Conservation (phyloP, 2,797 vertebrate species). For the Bufotes viridis region DNA sequence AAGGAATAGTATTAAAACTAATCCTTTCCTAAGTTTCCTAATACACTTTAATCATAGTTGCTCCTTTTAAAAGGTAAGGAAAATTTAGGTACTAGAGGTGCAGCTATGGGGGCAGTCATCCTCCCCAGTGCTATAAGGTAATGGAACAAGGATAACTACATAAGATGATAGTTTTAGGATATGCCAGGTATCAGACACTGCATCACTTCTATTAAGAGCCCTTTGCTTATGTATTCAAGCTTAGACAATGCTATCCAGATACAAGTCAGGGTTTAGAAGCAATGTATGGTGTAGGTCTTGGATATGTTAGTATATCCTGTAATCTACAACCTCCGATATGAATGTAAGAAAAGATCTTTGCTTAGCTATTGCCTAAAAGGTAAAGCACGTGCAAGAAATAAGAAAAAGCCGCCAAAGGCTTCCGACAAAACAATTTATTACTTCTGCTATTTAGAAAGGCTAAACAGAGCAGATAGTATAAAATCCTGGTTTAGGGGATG, state of each 20-base stretch:
- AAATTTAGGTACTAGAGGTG: no score
- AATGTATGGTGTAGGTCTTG: neutral
- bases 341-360: neutral
- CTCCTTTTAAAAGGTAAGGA: no score
- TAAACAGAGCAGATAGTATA: slow-evolving; percentile 37
- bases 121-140: no score
- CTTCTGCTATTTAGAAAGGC: slow-evolving; percentile 32
- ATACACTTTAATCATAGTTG: no score
- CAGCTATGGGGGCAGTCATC: no score
- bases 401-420: neutral
- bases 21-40: no score
- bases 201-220: no score
- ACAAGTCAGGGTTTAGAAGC: neutral
- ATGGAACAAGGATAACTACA: no score
- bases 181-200: neutral
- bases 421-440: slow-evolving; percentile 35
- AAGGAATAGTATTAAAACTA: no score
- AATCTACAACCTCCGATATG: neutral
- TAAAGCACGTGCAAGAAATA: neutral
- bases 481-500: slow-evolving; percentile 40
- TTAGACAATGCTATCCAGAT: neutral
- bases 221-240: neutral
- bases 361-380: slow-evolving; percentile 24
- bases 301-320: slow-evolving; percentile 5
- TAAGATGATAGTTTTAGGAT: neutral